phyloP scores from a whole-genome alignment of 2,888 invertebrate genomes.

The Tenthredo mesomela region DNA sequence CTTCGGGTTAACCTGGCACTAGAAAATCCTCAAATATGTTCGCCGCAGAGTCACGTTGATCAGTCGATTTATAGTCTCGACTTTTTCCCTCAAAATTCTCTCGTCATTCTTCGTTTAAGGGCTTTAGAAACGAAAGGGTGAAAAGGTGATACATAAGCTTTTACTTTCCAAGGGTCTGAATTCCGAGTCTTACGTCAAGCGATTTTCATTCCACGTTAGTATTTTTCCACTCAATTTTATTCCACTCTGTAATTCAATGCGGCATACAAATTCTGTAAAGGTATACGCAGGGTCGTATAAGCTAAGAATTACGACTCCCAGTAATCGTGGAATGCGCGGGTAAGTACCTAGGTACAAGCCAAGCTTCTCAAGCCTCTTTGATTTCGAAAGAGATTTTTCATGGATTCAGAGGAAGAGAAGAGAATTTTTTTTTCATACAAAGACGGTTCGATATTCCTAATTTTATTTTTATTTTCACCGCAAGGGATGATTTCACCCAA shows the following conservation, averaged over 20 bases:
- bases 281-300: not conserved
- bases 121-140: not conserved
- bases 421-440: no score
- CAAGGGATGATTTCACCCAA: no score
- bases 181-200: not conserved
- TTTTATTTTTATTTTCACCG: no score
- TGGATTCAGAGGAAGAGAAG: not conserved
- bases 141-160: constrained; percentile 3
- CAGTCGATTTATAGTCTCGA: not conserved
- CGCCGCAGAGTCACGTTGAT: not conserved
- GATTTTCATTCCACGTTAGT: not conserved
- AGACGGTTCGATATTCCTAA: no score
- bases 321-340: constrained; percentile 12
- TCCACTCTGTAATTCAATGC: not conserved
- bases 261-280: not conserved
- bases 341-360: not conserved
- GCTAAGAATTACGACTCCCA: not conserved
- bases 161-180: not conserved
- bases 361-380: not conserved
- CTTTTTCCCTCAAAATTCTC: not conserved
- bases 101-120: not conserved
- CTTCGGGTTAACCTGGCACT: not conserved
- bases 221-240: not conserved
- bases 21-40: constrained; percentile 14
- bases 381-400: not conserved